These are phyloP conservation scores for Agapornis canus DNA, from an alignment of 2,797 vertebrate species.

Conservation along the genomic window DNA sequence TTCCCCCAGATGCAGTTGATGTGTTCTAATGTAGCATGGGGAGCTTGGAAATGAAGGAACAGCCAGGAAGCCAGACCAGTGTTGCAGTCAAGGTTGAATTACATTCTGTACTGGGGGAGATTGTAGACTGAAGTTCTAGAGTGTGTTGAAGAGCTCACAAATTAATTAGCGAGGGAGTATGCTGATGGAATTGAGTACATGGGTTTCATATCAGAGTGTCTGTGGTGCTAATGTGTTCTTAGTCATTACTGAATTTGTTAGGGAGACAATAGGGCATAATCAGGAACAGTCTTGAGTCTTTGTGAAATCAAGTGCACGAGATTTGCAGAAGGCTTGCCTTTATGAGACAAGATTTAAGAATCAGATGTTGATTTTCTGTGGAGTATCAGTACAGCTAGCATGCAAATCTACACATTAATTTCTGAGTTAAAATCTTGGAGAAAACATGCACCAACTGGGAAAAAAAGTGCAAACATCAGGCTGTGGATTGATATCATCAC, in stretches of 20 bases:
- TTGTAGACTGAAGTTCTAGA: not conserved
- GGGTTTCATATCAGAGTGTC: not conserved
- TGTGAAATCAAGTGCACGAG: not conserved
- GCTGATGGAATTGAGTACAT: not conserved
- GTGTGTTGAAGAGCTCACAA: not conserved
- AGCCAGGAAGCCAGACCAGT: not conserved
- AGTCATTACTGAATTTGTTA: not conserved
- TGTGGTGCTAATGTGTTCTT: not conserved
- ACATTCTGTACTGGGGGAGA: not conserved
- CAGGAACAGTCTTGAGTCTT: not conserved
- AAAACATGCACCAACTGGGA: not conserved
- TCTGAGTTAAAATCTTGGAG: not conserved
- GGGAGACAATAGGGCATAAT: not conserved
- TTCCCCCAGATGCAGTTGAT: not conserved
- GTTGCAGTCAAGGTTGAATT: not conserved
- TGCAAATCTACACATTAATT: not conserved
- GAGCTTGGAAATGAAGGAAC: not conserved
- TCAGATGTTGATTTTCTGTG: not conserved
- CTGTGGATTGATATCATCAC: not conserved
- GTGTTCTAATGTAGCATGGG: not conserved
- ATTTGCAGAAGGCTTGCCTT: not conserved
- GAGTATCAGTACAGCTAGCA: not conserved
- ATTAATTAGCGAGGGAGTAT: slow-evolving; percentile 12
- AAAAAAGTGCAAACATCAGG: not conserved
- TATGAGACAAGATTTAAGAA: not conserved